A percentile compares a stretch with the other conserved stretches of the same genome.
Evolutionary conservation across 2,888 invertebrate species (phyloP).

Genomic region (Melangyna quadrimaculata): DNA sequence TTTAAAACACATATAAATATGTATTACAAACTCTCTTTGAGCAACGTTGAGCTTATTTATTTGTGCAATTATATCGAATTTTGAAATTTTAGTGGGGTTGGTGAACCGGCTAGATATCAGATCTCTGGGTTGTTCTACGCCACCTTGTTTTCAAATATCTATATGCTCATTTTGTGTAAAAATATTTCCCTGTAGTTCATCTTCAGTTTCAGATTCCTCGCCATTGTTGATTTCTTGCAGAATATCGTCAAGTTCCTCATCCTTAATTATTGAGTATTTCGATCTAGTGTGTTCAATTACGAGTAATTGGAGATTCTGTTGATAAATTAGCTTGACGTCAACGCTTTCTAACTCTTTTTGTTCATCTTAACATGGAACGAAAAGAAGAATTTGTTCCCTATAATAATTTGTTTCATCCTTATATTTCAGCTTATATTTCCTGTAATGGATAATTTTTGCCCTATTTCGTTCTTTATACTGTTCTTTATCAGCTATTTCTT

Average conservation of each 20-base stretch:
- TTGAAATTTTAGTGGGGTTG: not conserved
- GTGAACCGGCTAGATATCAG: not conserved
- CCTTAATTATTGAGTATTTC: not conserved
- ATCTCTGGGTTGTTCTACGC: not conserved
- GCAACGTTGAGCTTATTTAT: too few species aligned
- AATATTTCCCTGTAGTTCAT: not conserved
- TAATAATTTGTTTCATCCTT: not conserved
- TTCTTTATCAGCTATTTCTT: not conserved
- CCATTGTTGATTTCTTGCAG: not conserved
- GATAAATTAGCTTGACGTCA: not conserved
- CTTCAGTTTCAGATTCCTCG: not conserved
- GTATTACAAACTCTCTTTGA: too few species aligned
- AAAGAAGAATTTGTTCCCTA: conserved; percentile 17
- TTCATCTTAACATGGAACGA: conserved; percentile 2
- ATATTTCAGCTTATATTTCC: not conserved
- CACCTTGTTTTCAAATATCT: not conserved
- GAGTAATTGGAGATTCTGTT: not conserved
- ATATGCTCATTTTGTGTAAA: not conserved
- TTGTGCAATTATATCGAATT: too few species aligned
- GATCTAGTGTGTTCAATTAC: not conserved
- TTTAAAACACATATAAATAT: too few species aligned
- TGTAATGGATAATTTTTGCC: not conserved
- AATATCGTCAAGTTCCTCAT: not conserved
- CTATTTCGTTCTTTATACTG: not conserved
- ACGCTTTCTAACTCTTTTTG: not conserved